Conservation (phyloP, 2,888 invertebrate species). For the Nephrocerus scutellatus region DNA sequence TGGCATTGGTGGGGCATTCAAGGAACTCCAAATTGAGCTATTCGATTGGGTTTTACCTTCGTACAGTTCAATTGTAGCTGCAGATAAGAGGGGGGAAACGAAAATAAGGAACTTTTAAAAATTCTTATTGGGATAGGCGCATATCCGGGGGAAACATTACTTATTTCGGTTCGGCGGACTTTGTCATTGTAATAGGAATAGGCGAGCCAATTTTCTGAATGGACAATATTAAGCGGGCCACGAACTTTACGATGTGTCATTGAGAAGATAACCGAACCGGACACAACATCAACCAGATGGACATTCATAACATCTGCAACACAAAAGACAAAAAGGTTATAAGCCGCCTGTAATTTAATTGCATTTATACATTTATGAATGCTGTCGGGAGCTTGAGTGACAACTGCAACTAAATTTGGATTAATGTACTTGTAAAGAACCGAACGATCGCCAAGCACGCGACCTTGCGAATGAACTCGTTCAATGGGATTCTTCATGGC, state of each 20-base stretch:
- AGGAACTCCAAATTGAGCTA: constrained; percentile 80
- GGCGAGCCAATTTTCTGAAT: constrained; percentile 95
- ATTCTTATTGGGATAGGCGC: background rate
- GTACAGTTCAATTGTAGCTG: constrained; percentile 86
- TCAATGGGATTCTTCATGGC: constrained; percentile 62
- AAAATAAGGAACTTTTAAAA: constrained; percentile 4
- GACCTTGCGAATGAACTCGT: constrained; percentile 87
- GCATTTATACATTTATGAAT: constrained; percentile 60
- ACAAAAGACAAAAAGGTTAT: constrained; percentile 5
- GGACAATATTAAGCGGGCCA: constrained; percentile 79
- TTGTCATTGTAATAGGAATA: constrained; percentile 93
- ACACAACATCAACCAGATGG: constrained; percentile 83
- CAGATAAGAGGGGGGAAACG: constrained; percentile 8
- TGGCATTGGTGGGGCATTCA: constrained; percentile 65
- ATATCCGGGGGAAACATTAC: constrained; percentile 38
- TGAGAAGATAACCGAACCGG: constrained; percentile 76
- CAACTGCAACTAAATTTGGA: constrained; percentile 88
- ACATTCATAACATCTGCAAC: constrained; percentile 69
- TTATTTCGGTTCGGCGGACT: constrained; percentile 82
- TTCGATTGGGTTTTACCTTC: constrained; percentile 84
- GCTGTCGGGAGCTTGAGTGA: constrained; percentile 69
- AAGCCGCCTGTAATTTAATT: background rate
- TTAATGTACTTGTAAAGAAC: constrained; percentile 98
- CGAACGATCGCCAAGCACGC: constrained; percentile 89
- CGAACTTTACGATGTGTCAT: constrained; percentile 77